Base-by-base conservation (phyloP, 2,113 vertebrate species). In the Cyrtonyx montezumae region DNA sequence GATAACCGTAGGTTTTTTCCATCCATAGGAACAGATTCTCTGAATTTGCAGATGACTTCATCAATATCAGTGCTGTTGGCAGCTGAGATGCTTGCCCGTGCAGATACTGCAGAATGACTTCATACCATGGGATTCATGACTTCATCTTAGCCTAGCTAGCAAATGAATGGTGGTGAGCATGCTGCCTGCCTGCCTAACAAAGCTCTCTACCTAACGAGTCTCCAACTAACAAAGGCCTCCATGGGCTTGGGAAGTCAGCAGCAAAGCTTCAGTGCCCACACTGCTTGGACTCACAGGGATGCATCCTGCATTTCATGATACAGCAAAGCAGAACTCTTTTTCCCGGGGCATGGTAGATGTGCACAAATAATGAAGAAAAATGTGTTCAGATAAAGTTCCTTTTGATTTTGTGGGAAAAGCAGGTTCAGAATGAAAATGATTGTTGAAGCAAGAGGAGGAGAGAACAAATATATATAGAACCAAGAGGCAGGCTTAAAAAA, bases 361-460 rank as follows among this genome's bases (percentile, higher is more conserved):
- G 56, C 77, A 77, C 32, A 37, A 78, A 93, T 84, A 11, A 59
- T 23, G 56, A 48, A 28, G 13, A 73, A 75, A 91, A 82, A 11
- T 3, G 48, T 3, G 48, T 34, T 65, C 66, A 59, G 68, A 40
- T 62, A 10, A 81, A 84, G 30, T 73, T 75, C 69, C 40, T 86
- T 90, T 93, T 71, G 56, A 61, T 93, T 91, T 90, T 86, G 69
- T 91, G 85, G 62, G 87, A 94, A 78, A 79, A 2, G 30, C 34
- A 59, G 65, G 76, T 91, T 75, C 36, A 43, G 88, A 79, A 81
- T 80, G 40, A 90, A 94, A 95, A 75, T 51, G 83, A 93, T 48
- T 46, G 37, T 56, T 3, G 4, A 75, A 58, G 69, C 30, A 48
- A 85, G 73, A 70, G 51, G 16, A 68, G 58, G 34, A 87, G 48